Conservation (phyloP, 2,797 vertebrate genomes). For the Harpagifer antarcticus region DNA sequence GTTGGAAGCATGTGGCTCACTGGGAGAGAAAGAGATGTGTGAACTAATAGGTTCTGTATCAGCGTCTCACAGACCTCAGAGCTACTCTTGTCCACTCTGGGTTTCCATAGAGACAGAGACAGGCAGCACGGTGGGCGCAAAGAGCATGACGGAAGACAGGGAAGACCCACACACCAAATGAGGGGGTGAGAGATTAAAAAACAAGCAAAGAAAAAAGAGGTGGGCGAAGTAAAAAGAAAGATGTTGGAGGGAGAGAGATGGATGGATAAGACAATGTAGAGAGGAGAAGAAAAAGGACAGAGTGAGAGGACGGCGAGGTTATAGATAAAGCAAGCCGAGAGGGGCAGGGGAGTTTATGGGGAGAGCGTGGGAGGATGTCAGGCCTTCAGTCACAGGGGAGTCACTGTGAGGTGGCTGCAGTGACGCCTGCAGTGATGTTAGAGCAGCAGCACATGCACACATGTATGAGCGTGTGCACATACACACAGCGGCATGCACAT, state of each 20-base stretch:
- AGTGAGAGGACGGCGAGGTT: constrained; percentile 28
- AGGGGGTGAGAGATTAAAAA: constrained; percentile 64
- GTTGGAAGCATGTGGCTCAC: constrained; percentile 32
- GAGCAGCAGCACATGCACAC: constrained; percentile 46
- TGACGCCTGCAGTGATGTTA: constrained; percentile 82
- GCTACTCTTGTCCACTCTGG: constrained; percentile 77
- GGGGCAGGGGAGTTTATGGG: constrained; percentile 56
- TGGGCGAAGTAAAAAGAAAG: constrained; percentile 41
- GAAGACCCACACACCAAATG: constrained; percentile 77
- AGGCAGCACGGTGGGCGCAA: constrained; percentile 62
- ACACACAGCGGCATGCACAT: constrained; percentile 55
- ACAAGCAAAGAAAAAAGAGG: constrained; percentile 2
- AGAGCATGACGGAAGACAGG: constrained; percentile 74
- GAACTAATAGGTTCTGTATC: constrained; percentile 75
- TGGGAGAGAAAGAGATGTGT: constrained; percentile 48
- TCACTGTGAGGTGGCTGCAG: constrained; percentile 78
- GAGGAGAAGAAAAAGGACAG: not conserved
- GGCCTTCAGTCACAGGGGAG: constrained; percentile 80
- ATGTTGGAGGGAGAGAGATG: constrained; percentile 23
- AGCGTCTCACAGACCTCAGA: constrained; percentile 75
- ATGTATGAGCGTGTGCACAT: constrained; percentile 4
- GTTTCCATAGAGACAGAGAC: constrained; percentile 84
- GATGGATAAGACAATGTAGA: constrained; percentile 25
- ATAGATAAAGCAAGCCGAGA: constrained; percentile 44
- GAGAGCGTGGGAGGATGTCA: constrained; percentile 78